Evolutionary conservation across 2,113 vertebrate genomes (phyloP).

Genomic region (Poeciliopsis retropinna): DNA sequence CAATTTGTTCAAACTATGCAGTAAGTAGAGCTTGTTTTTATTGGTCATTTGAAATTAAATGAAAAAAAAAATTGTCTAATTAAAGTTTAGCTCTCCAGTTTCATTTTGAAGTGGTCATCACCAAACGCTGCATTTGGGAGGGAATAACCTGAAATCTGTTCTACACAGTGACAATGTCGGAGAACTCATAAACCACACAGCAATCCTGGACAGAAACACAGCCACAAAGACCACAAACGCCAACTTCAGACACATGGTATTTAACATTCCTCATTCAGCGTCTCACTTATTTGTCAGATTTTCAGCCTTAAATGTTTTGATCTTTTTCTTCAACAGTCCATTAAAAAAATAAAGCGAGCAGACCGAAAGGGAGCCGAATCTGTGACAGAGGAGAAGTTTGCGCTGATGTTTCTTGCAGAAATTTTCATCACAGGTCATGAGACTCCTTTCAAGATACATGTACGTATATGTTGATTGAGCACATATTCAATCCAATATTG

Average conservation of each 20-base stretch:
- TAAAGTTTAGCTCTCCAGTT: not conserved
- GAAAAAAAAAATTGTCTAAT: not conserved
- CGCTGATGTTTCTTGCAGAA: slow-evolving; percentile 88
- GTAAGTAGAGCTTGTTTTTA: not conserved
- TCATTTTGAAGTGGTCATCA: not conserved
- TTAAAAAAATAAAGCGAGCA: slow-evolving; percentile 96
- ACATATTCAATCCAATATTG: no score
- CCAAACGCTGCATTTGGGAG: rapidly evolving
- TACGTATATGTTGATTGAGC: no score
- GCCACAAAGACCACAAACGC: slow-evolving; percentile 87
- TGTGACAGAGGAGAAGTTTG: slow-evolving; percentile 97
- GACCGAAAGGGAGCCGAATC: slow-evolving; percentile 96
- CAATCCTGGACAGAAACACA: slow-evolving; percentile 89
- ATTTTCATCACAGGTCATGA: slow-evolving; percentile 84
- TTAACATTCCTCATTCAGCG: slow-evolving; percentile 20
- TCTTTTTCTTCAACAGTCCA: slow-evolving; percentile 78
- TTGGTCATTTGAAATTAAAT: not conserved
- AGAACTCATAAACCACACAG: slow-evolving; percentile 90
- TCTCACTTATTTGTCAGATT: not conserved
- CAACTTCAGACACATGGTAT: slow-evolving; percentile 94
- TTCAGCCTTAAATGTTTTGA: not conserved
- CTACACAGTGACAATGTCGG: slow-evolving; percentile 88
- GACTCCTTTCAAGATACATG: slow-evolving; percentile 82
- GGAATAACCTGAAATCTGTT: slow-evolving; percentile 8
- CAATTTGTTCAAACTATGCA: no score